phyloP scores from a whole-genome alignment of 2,113 vertebrate genomes.

The Bungarus multicinctus region DNA sequence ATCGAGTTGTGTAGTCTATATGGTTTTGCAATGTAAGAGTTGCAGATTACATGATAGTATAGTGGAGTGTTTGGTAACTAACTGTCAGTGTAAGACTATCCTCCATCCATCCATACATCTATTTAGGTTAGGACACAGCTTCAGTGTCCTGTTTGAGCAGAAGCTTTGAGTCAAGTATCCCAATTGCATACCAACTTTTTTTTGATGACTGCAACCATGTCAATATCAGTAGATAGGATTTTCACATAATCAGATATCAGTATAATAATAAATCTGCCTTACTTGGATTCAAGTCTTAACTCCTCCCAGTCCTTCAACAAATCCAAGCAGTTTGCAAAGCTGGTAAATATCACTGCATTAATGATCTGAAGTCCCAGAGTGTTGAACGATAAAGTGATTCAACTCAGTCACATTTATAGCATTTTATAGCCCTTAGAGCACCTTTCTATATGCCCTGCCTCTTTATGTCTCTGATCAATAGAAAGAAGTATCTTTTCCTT shows the following conservation, averaged over 20 bases:
- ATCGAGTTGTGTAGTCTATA: too few species aligned
- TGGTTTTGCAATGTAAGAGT: too few species aligned
- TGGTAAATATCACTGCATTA: not conserved
- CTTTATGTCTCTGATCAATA: not conserved
- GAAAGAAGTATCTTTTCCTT: not conserved
- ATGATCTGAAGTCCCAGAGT: not conserved
- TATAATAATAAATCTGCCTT: not conserved
- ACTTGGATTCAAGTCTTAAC: not conserved
- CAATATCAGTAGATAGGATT: too few species aligned
- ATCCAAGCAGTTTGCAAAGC: not conserved
- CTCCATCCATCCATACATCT: too few species aligned
- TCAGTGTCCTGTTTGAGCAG: not conserved
- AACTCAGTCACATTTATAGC: not conserved
- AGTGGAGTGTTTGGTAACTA: conserved; percentile 40
- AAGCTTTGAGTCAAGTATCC: not conserved
- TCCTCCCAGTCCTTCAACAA: not conserved
- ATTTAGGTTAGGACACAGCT: not conserved
- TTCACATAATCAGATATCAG: too few species aligned
- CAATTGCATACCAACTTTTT: not conserved
- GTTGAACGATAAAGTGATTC: not conserved
- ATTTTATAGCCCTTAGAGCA: too few species aligned
- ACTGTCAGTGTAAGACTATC: too few species aligned
- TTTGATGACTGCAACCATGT: not conserved
- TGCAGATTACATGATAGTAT: conserved; percentile 46
- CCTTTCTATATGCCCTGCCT: too few species aligned